Evolutionary conservation across 2,888 invertebrate species (phyloP).

Genomic region (Stenodera caucasica): DNA sequence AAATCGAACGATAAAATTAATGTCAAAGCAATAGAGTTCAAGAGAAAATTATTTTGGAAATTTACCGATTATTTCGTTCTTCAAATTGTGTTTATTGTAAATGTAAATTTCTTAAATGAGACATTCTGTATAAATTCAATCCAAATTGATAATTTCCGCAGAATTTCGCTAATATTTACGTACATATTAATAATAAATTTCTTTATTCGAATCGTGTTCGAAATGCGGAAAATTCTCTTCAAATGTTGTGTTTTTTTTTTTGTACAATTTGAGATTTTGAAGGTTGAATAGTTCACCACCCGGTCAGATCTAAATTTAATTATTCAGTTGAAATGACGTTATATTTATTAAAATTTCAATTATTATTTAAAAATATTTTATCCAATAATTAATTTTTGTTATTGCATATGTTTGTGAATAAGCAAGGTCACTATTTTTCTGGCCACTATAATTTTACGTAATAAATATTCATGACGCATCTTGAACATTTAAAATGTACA

Average conservation of each 20-base stretch:
- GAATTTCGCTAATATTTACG: too few relatives aligned
- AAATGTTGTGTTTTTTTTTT: too few relatives aligned
- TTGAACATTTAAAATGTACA: constrained; percentile 20
- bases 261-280: not conserved
- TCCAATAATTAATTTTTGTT: constrained; percentile 5
- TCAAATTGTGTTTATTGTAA: too few relatives aligned
- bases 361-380: too few relatives aligned
- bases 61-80: too few relatives aligned
- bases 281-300: not conserved
- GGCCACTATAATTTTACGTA: constrained; percentile 23
- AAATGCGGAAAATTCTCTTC: too few relatives aligned
- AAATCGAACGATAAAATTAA: not conserved
- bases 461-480: constrained; percentile 24
- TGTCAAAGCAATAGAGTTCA: not conserved
- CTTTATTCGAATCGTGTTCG: too few relatives aligned
- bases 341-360: not conserved
- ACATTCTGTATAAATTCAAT: too few relatives aligned
- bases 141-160: too few relatives aligned
- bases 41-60: not conserved
- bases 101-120: too few relatives aligned
- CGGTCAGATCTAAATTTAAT: not conserved
- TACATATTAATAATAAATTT: too few relatives aligned
- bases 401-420: constrained; percentile 22
- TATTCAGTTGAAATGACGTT: not conserved
- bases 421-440: constrained; percentile 15